Percentiles rank a stretch among this genome's conserved stretches.
These are phyloP conservation scores for Illadopsis cleaveri DNA, from an alignment of 2,113 vertebrate species.

Conservation along the genomic window DNA sequence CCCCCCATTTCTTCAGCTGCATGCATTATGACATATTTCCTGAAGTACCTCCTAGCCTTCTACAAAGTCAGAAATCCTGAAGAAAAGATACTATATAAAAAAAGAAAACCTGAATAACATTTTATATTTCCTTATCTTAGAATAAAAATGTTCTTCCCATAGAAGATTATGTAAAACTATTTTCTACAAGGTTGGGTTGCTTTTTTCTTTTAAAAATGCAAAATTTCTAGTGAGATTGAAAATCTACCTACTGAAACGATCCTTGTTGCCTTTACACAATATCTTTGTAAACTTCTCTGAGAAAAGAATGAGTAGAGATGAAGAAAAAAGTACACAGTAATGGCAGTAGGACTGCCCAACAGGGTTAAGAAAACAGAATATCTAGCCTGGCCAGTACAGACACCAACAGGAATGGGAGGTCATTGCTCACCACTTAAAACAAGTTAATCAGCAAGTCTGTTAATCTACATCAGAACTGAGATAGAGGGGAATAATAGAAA, in stretches of 20 bases:
- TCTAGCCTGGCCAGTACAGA: not conserved
- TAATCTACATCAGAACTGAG: not conserved
- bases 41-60: not conserved
- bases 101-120: not conserved
- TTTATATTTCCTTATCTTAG: not conserved
- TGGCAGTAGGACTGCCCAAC: not conserved
- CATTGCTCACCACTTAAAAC: not conserved
- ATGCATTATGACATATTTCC: not conserved
- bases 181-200: not conserved
- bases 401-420: not conserved
- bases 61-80: not conserved
- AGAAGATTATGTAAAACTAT: not conserved
- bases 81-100: not conserved
- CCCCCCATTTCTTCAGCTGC: fast-evolving
- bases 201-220: not conserved
- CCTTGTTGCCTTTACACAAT: not conserved
- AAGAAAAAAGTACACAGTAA: not conserved
- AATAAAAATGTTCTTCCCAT: not conserved
- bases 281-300: not conserved
- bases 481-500: not conserved
- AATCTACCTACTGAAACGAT: not conserved
- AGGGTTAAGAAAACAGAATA: not conserved
- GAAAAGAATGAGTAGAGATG: not conserved
- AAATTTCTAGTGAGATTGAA: not conserved
- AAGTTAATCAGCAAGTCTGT: not conserved